These are phyloP conservation scores for Cepaea nemoralis DNA, from an alignment of 1,140 invertebrate species.

Conservation along the genomic window DNA sequence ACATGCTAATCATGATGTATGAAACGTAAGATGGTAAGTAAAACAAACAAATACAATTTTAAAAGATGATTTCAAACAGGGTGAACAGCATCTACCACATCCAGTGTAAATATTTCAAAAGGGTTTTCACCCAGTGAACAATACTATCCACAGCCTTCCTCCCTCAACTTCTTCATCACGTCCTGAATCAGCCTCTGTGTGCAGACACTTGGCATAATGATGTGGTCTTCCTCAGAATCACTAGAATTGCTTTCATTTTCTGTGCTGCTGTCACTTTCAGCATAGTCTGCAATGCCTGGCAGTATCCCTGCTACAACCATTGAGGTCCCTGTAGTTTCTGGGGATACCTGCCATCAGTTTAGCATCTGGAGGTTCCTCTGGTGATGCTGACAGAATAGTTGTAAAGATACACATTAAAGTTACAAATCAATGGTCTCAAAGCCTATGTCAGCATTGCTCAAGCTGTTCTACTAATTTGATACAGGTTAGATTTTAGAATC, in stretches of 20 bases:
- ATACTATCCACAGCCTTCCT: slow-evolving; percentile 25
- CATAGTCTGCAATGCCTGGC: slow-evolving; percentile 37
- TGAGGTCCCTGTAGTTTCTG: neutral
- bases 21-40: too few relatives aligned
- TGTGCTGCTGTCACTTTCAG: slow-evolving; percentile 38
- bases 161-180: slow-evolving; percentile 25
- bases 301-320: slow-evolving; percentile 31
- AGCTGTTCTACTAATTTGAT: too few relatives aligned
- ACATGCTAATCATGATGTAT: too few relatives aligned
- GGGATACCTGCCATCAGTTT: slow-evolving; percentile 36
- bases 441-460: too few relatives aligned
- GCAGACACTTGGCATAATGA: slow-evolving; percentile 20
- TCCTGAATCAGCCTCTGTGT: slow-evolving; percentile 32
- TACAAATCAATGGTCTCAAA: too few relatives aligned
- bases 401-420: too few relatives aligned
- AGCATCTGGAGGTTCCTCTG: slow-evolving; percentile 18
- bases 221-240: slow-evolving; percentile 39
- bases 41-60: too few relatives aligned
- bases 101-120: too few relatives aligned
- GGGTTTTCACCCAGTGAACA: neutral
- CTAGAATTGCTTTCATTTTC: slow-evolving; percentile 38
- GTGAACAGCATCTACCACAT: too few relatives aligned
- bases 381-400: neutral
- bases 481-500: too few relatives aligned
- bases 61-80: too few relatives aligned